These are phyloP conservation scores for Muntiacus muntjak DNA, from an alignment of 2,113 vertebrate species.

Conservation along the genomic window DNA sequence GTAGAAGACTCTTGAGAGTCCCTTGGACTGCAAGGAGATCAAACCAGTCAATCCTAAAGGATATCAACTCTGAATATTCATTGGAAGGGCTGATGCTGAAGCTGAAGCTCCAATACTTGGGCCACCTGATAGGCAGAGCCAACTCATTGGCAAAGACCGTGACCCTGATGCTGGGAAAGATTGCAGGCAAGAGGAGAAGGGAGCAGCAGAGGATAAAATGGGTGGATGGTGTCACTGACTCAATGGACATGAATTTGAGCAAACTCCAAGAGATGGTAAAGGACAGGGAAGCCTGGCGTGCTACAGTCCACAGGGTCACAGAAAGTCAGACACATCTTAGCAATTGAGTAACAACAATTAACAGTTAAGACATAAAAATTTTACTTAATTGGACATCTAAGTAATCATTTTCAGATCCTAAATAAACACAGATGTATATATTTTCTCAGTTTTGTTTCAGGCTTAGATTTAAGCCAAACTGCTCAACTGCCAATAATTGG, in stretches of 20 bases:
- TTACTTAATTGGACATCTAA: not conserved
- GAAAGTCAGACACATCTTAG: not conserved
- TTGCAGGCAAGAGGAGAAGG: not conserved
- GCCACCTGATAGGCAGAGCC: not conserved
- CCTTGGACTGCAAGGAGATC: not conserved
- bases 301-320: not conserved
- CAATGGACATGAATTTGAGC: not conserved
- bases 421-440: not conserved
- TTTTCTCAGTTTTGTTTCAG: not conserved
- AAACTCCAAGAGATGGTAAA: not conserved
- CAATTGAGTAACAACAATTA: not conserved
- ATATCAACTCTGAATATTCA: not conserved
- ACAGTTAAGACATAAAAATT: conserved; percentile 36
- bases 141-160: not conserved
- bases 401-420: not conserved
- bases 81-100: not conserved
- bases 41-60: not conserved
- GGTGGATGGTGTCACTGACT: not conserved
- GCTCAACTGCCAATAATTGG: not conserved
- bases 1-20: not conserved
- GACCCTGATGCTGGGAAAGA: not conserved
- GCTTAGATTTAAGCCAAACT: not conserved
- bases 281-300: not conserved
- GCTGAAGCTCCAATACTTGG: not conserved
- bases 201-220: not conserved